These are phyloP conservation scores for Epirrhoe alternata DNA, from an alignment of 2,888 invertebrate species.

Conservation along the genomic window DNA sequence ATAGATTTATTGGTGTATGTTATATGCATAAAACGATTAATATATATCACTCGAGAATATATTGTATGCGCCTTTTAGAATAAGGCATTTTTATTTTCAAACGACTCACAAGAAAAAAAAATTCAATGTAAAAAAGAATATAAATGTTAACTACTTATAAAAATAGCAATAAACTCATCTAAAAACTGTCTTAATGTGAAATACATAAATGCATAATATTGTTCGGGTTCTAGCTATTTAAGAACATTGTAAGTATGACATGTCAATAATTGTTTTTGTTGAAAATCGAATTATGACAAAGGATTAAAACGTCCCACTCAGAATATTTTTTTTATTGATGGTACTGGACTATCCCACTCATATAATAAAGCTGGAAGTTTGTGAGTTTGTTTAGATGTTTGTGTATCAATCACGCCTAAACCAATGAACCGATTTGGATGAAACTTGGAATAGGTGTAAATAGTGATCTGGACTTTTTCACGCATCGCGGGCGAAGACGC, in stretches of 20 bases:
- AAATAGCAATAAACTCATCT: background rate
- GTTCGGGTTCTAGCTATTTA: slow-evolving; percentile 17
- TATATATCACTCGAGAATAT: too few relatives aligned
- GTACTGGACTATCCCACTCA: too few relatives aligned
- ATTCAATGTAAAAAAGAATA: background rate
- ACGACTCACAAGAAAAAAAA: background rate
- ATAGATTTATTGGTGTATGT: background rate
- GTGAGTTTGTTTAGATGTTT: too few relatives aligned
- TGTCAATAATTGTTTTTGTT: slow-evolving; percentile 22
- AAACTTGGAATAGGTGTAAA: too few relatives aligned
- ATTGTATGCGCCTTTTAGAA: background rate
- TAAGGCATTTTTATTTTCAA: background rate
- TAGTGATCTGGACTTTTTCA: too few relatives aligned
- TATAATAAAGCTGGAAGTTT: too few relatives aligned
- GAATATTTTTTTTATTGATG: slow-evolving; percentile 17
- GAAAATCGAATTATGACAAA: slow-evolving; percentile 33
- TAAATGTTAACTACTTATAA: background rate
- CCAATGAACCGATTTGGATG: too few relatives aligned
- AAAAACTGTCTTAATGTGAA: background rate
- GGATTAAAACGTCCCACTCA: slow-evolving; percentile 34
- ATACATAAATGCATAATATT: slow-evolving; percentile 25
- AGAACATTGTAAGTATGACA: slow-evolving; percentile 5
- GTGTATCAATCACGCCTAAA: too few relatives aligned
- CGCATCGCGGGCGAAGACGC: too few relatives aligned
- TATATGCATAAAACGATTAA: too few relatives aligned